Base-by-base conservation (phyloP, 1,140 invertebrate species). In the Drosophila tani region DNA sequence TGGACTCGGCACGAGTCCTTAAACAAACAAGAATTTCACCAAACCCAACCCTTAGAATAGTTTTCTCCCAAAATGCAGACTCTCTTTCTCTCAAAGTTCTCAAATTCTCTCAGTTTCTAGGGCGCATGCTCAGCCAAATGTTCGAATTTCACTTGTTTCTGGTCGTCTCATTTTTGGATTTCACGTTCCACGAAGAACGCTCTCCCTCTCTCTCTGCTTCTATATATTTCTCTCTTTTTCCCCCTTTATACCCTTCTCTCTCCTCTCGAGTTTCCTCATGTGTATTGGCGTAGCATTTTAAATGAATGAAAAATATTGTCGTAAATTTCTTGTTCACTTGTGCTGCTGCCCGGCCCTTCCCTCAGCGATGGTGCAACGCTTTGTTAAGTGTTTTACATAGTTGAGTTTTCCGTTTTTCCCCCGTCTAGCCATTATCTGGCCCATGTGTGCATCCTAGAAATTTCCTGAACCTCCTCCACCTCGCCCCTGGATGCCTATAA, bases 261-360 rank as follows among this genome's bases (percentile, higher is more conserved):
- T 43, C 40, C 53, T 9, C 40, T 47, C 12, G 50, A 40, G 45
- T 55, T 70, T 14, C 19, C 49, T 49, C 58, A 35, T 82, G 66
- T 79, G 82, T 76, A 82, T 87, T 82, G 69, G 70, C 79, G 79
- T 87, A 87, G 86, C 79, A 90, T 90, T 90, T 90, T 90, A 90
- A 90, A 90, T 90, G 85, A 90, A 90, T 90, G 85, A 85, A 88
- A 90, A 90, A 79, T 82, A 80, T 85, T 91, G 86, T 82, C 86
- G 81, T 90, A 85, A 82, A 90, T 82, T 90, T 79, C 50, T 59
- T 70, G 65, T 79, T 53, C 76, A 79, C 56, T 84, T 70, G 55
- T 83, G 65, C 67, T 69, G 62, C 38, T 9, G 29, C 41, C 43
- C 45, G 9, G 11, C 29, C 41, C 38, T 43, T 51, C 24, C 58